Evolutionary conservation across 2,113 vertebrate genomes (phyloP), one percentile per base, ranked within the genome.

Genomic region (Dascyllus trimaculatus): DNA sequence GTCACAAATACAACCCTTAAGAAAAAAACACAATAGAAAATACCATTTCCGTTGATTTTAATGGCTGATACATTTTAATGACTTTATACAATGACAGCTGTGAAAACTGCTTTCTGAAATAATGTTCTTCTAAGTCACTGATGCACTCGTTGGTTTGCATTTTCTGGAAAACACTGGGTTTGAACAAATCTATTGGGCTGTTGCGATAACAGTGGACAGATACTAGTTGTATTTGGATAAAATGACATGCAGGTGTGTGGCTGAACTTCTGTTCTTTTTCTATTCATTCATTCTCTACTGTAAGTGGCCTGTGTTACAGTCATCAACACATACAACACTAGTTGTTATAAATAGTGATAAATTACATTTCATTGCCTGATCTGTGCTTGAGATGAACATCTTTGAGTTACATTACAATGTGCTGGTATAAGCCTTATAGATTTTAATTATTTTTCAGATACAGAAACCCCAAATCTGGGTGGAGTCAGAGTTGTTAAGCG

Each of bases 221-320:
- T 32, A 32, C 32, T 1, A 32, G 32, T 32, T 32, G 32, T 5
- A 32, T 32, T 32, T 32, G 7, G 32, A 5, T 32, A 32, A 32
- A 32, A 32, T 8, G 91, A 92, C 83, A 86, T 35, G 87, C 62
- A 80, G 64, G 85, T 71, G 82, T 78, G 43, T 19, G 77, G 78
- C 46, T 64, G 75, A 81, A 63, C 84, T 70, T n/a, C n/a, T n/a
- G n/a, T 62, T 25, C 59, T 75, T 61, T 49, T 14, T 71, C 38
- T 63, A 22, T 69, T 61, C 57, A 21, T 4, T 15, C 19, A 14
- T 1, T 71, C 53, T 78, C 24, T 22, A 24, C 21, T 18, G 46
- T 38, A 29, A 5, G 13, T 54, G 65, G 61, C 68, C 60, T 29
- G n/a, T 61, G 29, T 2, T 29, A 5, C 5, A 29, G 29, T 48